These are phyloP conservation scores for Eulemur macaco DNA, from an alignment of 2,113 vertebrate species.

Conservation along the genomic window DNA sequence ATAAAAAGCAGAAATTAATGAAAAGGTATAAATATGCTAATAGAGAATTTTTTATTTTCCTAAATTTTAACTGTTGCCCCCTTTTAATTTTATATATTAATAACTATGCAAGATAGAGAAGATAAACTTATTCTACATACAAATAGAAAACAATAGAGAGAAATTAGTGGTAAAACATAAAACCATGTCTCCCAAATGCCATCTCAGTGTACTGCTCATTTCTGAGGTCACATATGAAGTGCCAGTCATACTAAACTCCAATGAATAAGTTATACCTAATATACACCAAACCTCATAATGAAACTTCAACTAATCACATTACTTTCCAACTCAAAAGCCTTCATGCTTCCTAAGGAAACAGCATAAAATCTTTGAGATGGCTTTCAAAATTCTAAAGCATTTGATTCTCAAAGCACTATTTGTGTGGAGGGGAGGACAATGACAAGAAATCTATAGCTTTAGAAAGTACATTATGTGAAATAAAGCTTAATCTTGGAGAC, in stretches of 20 bases:
- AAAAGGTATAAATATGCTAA: not conserved
- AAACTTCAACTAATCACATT: not conserved
- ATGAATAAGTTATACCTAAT: not conserved
- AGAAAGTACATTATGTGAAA: not conserved
- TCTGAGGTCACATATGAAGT: slow-evolving; percentile 28
- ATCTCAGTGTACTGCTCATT: not conserved
- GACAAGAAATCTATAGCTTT: not conserved
- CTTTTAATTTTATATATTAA: not conserved
- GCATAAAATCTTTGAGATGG: not conserved
- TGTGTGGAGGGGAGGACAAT: not conserved
- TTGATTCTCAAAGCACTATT: not conserved
- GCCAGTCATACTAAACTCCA: not conserved
- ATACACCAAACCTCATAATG: not conserved
- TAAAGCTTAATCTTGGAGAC: not conserved
- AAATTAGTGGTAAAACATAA: slow-evolving; percentile 15
- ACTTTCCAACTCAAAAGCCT: slow-evolving; percentile 11
- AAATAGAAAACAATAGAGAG: not conserved
- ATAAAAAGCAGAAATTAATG: slow-evolving; percentile 18
- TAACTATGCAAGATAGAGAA: slow-evolving; percentile 21
- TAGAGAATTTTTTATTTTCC: not conserved
- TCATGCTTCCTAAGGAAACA: not conserved
- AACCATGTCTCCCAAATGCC: not conserved
- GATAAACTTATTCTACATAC: slow-evolving; percentile 10
- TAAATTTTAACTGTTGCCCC: not conserved
- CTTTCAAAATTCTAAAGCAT: not conserved